Evolutionary conservation across 2,888 invertebrate species (phyloP), one percentile per base, ranked within the genome.

Genomic region (Aradus depressus): DNA sequence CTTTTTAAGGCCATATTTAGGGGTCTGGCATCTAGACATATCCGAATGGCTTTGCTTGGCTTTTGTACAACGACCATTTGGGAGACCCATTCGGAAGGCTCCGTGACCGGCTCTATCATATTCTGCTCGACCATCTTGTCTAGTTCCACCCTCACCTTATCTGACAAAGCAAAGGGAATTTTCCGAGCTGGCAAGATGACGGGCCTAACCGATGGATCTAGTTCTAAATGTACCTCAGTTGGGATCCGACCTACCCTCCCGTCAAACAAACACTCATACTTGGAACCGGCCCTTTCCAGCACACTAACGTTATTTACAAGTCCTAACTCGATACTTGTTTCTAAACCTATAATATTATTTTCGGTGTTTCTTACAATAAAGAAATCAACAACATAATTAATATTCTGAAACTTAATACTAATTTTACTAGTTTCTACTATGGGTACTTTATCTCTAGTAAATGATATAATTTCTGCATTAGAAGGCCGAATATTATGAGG

Each of bases 21-120:
- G 34, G 14, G 16, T n/a, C 43, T 26, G 0, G 50, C 44, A 16
- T 53, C 53, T 6, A 53, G 4, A 23, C 53, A 50, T 23, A 53
- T 16, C 16, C 53, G 18, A 2, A 53, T 19, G 3, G 32, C 35
- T 1, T 23, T 25, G 39, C 41, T n/a, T 31, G 25, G 19, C 21
- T 53, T 53, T 37, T 38, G 10, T 3, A 42, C 28, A 3, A 53
- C 22, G 1, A 50, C 44, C 32, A 53, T 25, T 31, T 44, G 50
- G n/a, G n/a, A n/a, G n/a, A n/a, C n/a, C n/a, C n/a, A n/a, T n/a
- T n/a, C n/a, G n/a, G n/a, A n/a, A n/a, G 22, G 50, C 18, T 50
- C 50, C 8, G 25, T 5, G 2, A 34, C 23, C 16, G 16, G 8
- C 22, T 34, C 5, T 6, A 50, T 50, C 3, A 50, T 50, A 3